Conservation (phyloP, 2,888 invertebrate species). For the Scaptomyza caliginosa region DNA sequence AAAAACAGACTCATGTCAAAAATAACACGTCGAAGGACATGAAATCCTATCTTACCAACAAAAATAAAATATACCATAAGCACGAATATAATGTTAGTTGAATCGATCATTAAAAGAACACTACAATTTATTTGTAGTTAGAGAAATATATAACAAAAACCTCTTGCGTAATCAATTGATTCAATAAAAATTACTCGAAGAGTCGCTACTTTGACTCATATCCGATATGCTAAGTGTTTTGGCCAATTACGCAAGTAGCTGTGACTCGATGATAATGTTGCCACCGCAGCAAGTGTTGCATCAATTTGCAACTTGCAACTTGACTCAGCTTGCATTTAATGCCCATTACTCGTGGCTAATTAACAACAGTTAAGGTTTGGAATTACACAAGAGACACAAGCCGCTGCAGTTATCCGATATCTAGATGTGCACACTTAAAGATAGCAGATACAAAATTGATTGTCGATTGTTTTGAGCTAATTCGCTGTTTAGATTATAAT, state of each 20-base stretch:
- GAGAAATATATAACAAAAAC: not conserved
- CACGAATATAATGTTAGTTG: too few relatives aligned
- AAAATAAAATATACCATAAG: too few relatives aligned
- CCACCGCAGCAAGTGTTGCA: constrained; percentile 27
- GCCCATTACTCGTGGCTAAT: constrained; percentile 14
- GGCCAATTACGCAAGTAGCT: constrained; percentile 17
- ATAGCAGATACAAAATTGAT: constrained; percentile 35
- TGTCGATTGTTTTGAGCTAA: constrained; percentile 28
- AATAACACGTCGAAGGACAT: too few relatives aligned
- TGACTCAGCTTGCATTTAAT: constrained; percentile 23
- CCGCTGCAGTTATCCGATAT: constrained; percentile 6
- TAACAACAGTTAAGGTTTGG: constrained; percentile 34
- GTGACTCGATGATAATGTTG: constrained; percentile 1
- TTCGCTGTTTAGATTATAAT: constrained; percentile 24
- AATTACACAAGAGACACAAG: constrained; percentile 15
- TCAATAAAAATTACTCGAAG: not conserved
- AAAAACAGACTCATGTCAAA: too few relatives aligned
- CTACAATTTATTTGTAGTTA: not conserved
- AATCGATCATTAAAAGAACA: too few relatives aligned
- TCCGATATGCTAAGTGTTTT: constrained; percentile 22
- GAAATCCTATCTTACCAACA: too few relatives aligned
- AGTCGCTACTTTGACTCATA: not conserved
- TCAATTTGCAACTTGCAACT: constrained; percentile 27
- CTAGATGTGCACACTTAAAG: not conserved
- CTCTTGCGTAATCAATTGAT: constrained; percentile 3